These are phyloP conservation scores for Epirrhoe tristata DNA, from an alignment of 2,888 invertebrate genomes.

Conservation along the genomic window DNA sequence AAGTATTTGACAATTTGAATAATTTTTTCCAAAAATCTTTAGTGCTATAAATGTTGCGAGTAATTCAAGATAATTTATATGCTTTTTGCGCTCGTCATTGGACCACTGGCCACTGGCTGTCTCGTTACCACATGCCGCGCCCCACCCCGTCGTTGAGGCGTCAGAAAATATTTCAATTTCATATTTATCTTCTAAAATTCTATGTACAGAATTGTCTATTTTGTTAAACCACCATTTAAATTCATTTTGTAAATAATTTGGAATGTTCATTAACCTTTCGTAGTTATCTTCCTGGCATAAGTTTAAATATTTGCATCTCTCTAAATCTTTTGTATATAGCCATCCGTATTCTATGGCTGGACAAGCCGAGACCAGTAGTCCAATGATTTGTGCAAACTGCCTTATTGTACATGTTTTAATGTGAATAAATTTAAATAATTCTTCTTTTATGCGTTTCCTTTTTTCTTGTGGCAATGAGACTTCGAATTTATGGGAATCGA, in stretches of 20 bases:
- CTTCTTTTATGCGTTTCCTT: slow-evolving; percentile 17
- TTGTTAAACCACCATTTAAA: slow-evolving; percentile 17
- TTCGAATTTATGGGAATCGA: slow-evolving; percentile 11
- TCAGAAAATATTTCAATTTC: slow-evolving; percentile 16
- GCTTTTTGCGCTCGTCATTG: background rate
- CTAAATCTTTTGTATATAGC: slow-evolving; percentile 49
- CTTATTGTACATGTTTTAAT: slow-evolving; percentile 36
- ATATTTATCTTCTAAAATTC: background rate
- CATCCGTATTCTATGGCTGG: slow-evolving; percentile 51
- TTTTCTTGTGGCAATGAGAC: slow-evolving; percentile 39
- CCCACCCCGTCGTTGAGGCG: slow-evolving; percentile 24
- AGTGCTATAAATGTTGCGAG: too few relatives aligned
- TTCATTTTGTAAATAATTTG: background rate
- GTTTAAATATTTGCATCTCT: slow-evolving; percentile 40
- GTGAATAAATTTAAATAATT: slow-evolving; percentile 10
- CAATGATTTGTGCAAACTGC: slow-evolving; percentile 41
- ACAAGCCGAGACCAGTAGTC: slow-evolving; percentile 46
- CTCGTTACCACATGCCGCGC: background rate
- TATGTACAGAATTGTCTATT: slow-evolving; percentile 11
- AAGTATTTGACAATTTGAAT: too few relatives aligned
- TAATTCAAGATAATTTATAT: slow-evolving; percentile 19
- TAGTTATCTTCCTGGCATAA: slow-evolving; percentile 5
- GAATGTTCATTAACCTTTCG: slow-evolving; percentile 14
- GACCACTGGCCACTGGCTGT: slow-evolving; percentile 23
- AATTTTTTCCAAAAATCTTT: too few relatives aligned